phyloP scores from a whole-genome alignment of 2,888 invertebrate species.

The Meloe dianella region DNA sequence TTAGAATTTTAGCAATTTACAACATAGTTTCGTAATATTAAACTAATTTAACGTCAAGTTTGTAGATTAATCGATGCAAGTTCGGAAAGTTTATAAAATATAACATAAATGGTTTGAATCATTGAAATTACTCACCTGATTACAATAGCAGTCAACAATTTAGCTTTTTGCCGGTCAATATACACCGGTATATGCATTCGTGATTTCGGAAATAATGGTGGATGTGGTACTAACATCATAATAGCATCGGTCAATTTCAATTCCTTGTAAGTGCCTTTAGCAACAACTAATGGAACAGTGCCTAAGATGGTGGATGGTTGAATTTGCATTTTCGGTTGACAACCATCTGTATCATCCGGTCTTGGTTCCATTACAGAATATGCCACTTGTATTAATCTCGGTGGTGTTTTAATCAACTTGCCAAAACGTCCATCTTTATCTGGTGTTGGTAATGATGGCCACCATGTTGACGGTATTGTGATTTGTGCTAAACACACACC shows the following conservation, averaged over 20 bases:
- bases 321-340: constrained; percentile 77
- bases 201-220: constrained; percentile 87
- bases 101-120: neutral
- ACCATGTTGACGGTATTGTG: constrained; percentile 90
- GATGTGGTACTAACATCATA: constrained; percentile 85
- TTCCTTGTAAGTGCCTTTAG: constrained; percentile 83
- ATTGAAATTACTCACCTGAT: constrained; percentile 71
- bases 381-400: constrained; percentile 78
- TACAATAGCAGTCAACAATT: constrained; percentile 76
- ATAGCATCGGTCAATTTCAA: constrained; percentile 83
- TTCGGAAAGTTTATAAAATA: neutral
- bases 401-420: constrained; percentile 63
- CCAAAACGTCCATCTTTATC: constrained; percentile 65
- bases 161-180: constrained; percentile 73
- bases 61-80: neutral
- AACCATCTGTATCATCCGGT: constrained; percentile 68
- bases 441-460: constrained; percentile 76
- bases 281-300: constrained; percentile 74
- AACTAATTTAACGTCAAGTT: neutral
- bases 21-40: neutral
- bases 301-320: constrained; percentile 66
- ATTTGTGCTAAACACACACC: constrained; percentile 87
- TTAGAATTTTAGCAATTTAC: neutral
- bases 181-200: constrained; percentile 91
- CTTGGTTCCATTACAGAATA: constrained; percentile 89